These are phyloP conservation scores for Acromyrmex charruanus DNA, from an alignment of 1,140 invertebrate genomes.

Conservation along the genomic window DNA sequence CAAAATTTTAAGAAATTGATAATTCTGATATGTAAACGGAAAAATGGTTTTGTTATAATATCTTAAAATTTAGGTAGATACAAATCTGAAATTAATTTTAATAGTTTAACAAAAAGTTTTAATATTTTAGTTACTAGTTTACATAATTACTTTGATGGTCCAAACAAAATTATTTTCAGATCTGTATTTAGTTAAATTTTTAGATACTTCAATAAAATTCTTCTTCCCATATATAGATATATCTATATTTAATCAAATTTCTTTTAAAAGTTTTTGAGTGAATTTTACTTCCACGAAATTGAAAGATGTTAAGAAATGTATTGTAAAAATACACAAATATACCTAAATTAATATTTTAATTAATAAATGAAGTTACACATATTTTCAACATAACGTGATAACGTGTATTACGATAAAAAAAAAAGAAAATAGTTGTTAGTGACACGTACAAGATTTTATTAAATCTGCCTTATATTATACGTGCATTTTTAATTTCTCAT, in stretches of 20 bases:
- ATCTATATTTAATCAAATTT: background rate
- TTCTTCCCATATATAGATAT: too few species aligned
- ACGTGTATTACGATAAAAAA: background rate
- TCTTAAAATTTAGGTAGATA: too few species aligned
- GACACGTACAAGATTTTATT: background rate
- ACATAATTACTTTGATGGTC: too few species aligned
- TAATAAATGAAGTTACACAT: too few species aligned
- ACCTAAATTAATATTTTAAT: background rate
- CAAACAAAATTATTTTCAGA: too few species aligned
- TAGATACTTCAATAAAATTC: too few species aligned
- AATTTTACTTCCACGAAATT: background rate
- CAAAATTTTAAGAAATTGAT: background rate
- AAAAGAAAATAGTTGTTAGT: background rate
- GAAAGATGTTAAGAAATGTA: background rate
- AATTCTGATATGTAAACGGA: background rate
- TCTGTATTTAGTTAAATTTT: too few species aligned
- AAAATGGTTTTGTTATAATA: too few species aligned
- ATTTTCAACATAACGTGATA: background rate
- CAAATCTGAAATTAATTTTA: too few species aligned
- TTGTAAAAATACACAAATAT: background rate
- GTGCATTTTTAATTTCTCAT: background rate
- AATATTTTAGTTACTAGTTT: too few species aligned
- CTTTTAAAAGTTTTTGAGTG: background rate
- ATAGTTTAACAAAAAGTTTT: too few species aligned
- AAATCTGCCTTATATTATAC: background rate